These are phyloP conservation scores for Horisme vitalbata DNA, from an alignment of 2,888 invertebrate species.

Conservation along the genomic window DNA sequence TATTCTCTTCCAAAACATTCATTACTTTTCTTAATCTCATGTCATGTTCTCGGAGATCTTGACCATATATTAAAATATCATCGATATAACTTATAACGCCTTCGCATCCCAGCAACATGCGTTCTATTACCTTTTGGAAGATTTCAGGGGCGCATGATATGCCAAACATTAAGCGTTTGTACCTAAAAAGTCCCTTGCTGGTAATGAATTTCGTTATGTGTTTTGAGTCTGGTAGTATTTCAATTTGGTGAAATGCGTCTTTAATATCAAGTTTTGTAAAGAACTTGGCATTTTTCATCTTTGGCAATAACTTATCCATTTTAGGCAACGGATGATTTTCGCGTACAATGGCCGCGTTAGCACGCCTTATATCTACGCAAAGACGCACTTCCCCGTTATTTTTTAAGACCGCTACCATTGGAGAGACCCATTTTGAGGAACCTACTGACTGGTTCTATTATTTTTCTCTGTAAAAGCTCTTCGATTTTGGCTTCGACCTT, in stretches of 20 bases:
- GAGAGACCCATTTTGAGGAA: conserved; percentile 35
- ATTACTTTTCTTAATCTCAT: neutral
- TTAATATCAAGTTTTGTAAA: conserved; percentile 23
- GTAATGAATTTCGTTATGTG: conserved; percentile 10
- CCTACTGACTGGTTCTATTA: conserved; percentile 31
- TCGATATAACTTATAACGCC: neutral
- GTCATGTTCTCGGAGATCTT: neutral
- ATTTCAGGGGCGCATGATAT: conserved; percentile 18
- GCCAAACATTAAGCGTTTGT: conserved; percentile 22
- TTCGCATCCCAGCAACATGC: neutral
- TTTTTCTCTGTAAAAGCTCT: conserved; percentile 28
- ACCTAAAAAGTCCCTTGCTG: conserved; percentile 1
- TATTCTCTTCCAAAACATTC: neutral
- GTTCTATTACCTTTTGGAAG: neutral
- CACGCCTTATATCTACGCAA: conserved; percentile 43
- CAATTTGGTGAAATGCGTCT: conserved; percentile 20
- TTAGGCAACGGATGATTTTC: conserved; percentile 40
- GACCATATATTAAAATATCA: neutral
- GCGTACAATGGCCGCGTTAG: conserved; percentile 33
- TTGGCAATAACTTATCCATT: conserved; percentile 36
- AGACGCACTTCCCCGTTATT: conserved; percentile 32
- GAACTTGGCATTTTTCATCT: conserved; percentile 10
- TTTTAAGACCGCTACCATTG: conserved; percentile 36
- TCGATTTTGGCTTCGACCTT: conserved; percentile 28
- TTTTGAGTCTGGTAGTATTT: conserved; percentile 9